Conservation (phyloP, 2,888 invertebrate species). For the Teleiodes luculella region DNA sequence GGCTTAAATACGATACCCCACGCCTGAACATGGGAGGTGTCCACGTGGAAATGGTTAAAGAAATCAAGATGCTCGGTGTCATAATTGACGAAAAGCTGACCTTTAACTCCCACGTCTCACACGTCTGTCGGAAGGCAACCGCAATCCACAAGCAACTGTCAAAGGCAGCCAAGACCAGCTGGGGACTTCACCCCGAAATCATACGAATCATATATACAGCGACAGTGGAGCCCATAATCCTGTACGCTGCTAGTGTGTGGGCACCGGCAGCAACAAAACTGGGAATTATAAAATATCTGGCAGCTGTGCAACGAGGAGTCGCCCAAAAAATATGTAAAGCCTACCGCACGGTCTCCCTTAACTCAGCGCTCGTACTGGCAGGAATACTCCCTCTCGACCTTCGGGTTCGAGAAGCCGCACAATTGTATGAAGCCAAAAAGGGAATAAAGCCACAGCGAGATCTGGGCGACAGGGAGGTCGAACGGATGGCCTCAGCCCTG, state of each 20-base stretch:
- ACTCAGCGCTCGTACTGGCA: constrained; percentile 7
- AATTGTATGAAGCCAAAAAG: neutral
- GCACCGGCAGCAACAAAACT: neutral
- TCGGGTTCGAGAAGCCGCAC: neutral
- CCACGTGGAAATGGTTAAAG: too few relatives aligned
- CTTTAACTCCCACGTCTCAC: neutral
- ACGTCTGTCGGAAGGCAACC: neutral
- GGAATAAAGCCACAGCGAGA: neutral
- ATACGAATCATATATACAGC: neutral
- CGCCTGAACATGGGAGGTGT: neutral
- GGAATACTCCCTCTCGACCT: constrained; percentile 11
- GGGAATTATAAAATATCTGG: neutral
- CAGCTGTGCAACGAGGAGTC: neutral
- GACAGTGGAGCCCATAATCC: neutral
- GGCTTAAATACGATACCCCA: neutral
- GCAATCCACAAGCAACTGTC: neutral
- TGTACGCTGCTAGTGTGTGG: neutral
- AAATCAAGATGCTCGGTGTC: neutral
- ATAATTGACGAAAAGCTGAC: neutral
- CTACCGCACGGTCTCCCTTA: constrained; percentile 4
- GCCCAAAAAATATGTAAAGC: neutral
- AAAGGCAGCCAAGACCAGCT: neutral
- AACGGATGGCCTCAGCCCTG: neutral
- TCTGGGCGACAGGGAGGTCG: neutral
- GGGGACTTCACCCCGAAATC: neutral